A percentile compares a stretch with the other conserved stretches of the same genome.
Evolutionary conservation across 1,140 invertebrate species (phyloP).

Genomic region (Drosophila micromelanica): DNA sequence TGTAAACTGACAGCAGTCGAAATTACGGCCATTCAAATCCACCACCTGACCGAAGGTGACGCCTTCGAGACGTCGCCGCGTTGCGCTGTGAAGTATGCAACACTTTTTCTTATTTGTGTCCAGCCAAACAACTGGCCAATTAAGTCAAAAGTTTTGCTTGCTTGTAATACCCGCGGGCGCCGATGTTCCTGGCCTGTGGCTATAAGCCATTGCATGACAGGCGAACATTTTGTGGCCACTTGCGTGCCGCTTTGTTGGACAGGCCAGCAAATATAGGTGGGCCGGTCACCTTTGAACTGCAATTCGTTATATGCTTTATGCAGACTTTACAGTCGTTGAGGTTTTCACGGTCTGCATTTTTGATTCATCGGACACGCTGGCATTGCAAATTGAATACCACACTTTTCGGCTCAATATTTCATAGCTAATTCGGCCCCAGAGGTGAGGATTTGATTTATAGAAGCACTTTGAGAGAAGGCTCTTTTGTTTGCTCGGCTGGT

Average conservation of each 20-base stretch:
- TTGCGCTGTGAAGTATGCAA: conserved; percentile 66
- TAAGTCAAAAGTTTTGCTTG: conserved; percentile 71
- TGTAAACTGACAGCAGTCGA: conserved; percentile 14
- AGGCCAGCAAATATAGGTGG: conserved; percentile 14
- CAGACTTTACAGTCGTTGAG: conserved; percentile 54
- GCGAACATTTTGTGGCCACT: conserved; percentile 71
- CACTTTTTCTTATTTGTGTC: conserved; percentile 51
- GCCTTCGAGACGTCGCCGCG: conserved; percentile 22
- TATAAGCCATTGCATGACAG: conserved; percentile 59
- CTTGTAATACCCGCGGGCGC: conserved; percentile 6
- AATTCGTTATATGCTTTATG: conserved; percentile 72
- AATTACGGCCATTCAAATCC: conserved; percentile 36
- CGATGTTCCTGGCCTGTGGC: conserved; percentile 1
- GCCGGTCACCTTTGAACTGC: conserved; percentile 31
- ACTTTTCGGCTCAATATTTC: conserved; percentile 59
- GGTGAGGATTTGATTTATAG: conserved; percentile 66
- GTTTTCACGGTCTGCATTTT: conserved; percentile 65
- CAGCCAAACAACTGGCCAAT: conserved; percentile 78
- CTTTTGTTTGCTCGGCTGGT: too few species aligned
- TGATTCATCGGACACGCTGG: conserved; percentile 59
- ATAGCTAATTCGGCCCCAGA: conserved; percentile 68
- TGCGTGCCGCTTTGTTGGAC: conserved; percentile 58
- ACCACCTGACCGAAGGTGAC: background rate
- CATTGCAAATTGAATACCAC: conserved; percentile 53
- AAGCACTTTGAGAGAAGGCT: background rate